Evolutionary conservation across 2,888 invertebrate genomes (phyloP).

Genomic region (Troides helena): DNA sequence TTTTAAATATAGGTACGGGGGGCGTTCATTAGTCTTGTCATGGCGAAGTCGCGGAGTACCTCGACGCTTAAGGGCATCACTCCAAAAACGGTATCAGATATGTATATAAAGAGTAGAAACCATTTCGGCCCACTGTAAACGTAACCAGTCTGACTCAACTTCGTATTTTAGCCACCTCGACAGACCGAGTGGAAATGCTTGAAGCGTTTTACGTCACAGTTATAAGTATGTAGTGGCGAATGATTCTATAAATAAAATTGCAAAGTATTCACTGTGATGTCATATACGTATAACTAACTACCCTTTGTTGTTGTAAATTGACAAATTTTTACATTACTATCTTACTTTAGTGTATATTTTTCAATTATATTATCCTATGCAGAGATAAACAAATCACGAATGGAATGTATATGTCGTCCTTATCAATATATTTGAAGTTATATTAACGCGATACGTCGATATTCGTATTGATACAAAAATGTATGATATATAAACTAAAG

Average conservation of each 20-base stretch:
- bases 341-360: no score
- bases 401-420: no score
- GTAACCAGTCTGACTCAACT: slow-evolving; percentile 37
- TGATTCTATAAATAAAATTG: slow-evolving; percentile 28
- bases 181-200: slow-evolving; percentile 27
- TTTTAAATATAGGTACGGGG: slow-evolving; percentile 6
- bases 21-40: slow-evolving; percentile 16
- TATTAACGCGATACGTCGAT: no score
- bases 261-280: no score
- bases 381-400: no score
- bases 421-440: no score
- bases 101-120: slow-evolving; percentile 35
- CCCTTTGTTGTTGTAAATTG: no score
- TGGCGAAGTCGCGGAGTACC: slow-evolving; percentile 40
- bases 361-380: no score
- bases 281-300: no score
- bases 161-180: slow-evolving; percentile 30
- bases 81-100: slow-evolving; percentile 38
- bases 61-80: slow-evolving; percentile 38
- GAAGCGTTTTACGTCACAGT: slow-evolving; percentile 29
- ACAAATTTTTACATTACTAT: no score
- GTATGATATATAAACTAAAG: no score
- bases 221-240: slow-evolving; percentile 9
- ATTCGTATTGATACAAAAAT: no score
- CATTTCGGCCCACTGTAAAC: slow-evolving; percentile 35